Base-by-base conservation (phyloP, 2,888 invertebrate species). In the Phragmatobia fuliginosa region DNA sequence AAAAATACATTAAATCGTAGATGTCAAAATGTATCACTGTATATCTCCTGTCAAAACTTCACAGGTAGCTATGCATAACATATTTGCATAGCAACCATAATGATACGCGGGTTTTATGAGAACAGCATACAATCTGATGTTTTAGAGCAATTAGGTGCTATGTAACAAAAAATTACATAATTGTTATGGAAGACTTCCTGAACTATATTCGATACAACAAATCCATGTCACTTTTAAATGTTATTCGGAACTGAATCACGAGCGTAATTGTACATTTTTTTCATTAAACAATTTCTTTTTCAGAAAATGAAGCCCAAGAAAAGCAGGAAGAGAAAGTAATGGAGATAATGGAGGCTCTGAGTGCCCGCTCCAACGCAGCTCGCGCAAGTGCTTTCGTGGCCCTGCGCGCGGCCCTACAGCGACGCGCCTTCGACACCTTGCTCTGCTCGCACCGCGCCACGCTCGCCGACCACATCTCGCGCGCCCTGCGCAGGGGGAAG, bases 301-400 rank as follows among this genome's bases (percentile, higher is more conserved):
- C 87, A 90, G 97, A 97, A 65, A 90, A 92, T 69, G 95, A 96
- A 64, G 85, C 88, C 58, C 95, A 95, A 77, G 96, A 96, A 82
- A 96, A 96, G 75, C 97, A 98, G 78, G 99, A 99, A 91, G 98
- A 99, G 83, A 98, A 98, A 89, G 95, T 99, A 38, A 95, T 97
- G 41, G 98, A 98, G 87, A 96, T 97, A 1, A 96, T 99, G 66
- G 99, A 99, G 87, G 97, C 97, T 33, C 95, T 98, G 58, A 96
- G 97, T n/a, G 98, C 99, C 79, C 98, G 99, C 84, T 98, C 98
- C 76, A 97, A 97, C 16, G 98, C 98, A 79, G 97, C 97, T 16
- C 96, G 99, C 66, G 96, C 97, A 0, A 93, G 95, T 21, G 97
- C 97, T 62, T 95, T 98, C 70, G 96, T 97, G 79, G 94, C 96